Evolutionary conservation across 2,888 invertebrate species (phyloP).

Genomic region (Leptothorax acervorum): DNA sequence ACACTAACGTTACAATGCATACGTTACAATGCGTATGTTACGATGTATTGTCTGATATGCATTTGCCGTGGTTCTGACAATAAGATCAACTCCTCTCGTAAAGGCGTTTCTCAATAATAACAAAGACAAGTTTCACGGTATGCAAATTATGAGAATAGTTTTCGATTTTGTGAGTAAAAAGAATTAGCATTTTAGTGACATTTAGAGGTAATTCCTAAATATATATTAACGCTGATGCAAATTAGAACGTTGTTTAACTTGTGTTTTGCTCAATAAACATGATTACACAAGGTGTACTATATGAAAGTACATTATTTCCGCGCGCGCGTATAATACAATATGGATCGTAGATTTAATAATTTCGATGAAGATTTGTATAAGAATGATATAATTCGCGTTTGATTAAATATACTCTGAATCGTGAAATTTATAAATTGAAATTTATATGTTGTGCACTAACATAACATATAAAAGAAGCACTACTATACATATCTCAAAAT

Average conservation of each 20-base stretch:
- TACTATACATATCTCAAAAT: neutral
- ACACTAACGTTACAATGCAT: constrained; percentile 51
- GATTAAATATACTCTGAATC: neutral
- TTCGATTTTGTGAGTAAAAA: too few relatives aligned
- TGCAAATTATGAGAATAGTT: neutral
- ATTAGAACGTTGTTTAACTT: neutral
- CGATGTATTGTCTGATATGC: constrained; percentile 44
- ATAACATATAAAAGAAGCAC: neutral
- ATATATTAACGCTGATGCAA: too few relatives aligned
- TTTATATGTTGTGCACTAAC: neutral
- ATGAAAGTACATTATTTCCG: neutral
- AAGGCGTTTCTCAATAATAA: neutral
- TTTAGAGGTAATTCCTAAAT: neutral
- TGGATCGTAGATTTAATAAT: neutral
- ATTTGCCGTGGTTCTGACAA: constrained; percentile 4
- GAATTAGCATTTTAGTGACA: neutral
- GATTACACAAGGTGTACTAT: neutral
- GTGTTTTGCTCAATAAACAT: neutral
- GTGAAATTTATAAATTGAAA: neutral
- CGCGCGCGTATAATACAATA: neutral
- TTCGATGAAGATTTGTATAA: neutral
- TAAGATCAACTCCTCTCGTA: neutral
- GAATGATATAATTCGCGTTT: neutral
- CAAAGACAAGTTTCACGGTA: neutral
- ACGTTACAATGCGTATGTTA: constrained; percentile 48